Evolutionary conservation across 2,888 invertebrate species (phyloP).

Genomic region (Drosophila mayaguana): DNA sequence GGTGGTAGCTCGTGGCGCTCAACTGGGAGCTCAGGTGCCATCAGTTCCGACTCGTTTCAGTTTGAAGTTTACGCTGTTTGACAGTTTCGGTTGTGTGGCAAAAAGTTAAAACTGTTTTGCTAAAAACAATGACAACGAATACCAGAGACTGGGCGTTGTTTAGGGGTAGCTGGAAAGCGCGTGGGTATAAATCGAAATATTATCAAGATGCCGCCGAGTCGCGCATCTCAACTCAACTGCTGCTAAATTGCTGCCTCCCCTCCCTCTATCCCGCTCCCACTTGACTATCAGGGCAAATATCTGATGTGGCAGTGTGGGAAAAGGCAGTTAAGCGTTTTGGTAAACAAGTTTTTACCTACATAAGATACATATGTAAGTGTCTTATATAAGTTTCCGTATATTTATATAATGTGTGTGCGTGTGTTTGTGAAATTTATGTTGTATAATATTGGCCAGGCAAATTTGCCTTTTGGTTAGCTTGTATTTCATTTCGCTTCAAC

Average conservation of each 20-base stretch:
- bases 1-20: conserved; percentile 17
- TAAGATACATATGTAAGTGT: conserved; percentile 23
- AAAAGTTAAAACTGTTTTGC: conserved; percentile 58
- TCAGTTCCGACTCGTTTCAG: conserved; percentile 79
- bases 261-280: not conserved
- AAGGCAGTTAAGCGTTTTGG: conserved; percentile 46
- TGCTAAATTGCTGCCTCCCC: conserved; percentile 35
- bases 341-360: conserved; percentile 67
- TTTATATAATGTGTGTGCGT: conserved; percentile 28
- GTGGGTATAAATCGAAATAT: conserved; percentile 77
- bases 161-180: not conserved
- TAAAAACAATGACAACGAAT: conserved; percentile 51
- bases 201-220: conserved; percentile 77
- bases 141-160: not conserved
- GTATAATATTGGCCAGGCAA: conserved; percentile 53
- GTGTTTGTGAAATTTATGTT: conserved; percentile 62
- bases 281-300: conserved; percentile 1
- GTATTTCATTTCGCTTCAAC: conserved; percentile 59
- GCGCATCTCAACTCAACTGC: conserved; percentile 46
- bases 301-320: conserved; percentile 6
- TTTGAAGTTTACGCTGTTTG: conserved; percentile 79
- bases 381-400: conserved; percentile 24
- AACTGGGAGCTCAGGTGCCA: conserved; percentile 66
- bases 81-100: conserved; percentile 62
- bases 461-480: conserved; percentile 40